Evolutionary conservation across 1,140 invertebrate genomes (phyloP), one percentile per base, ranked within the genome.

Genomic region (Adelges cooleyi): DNA sequence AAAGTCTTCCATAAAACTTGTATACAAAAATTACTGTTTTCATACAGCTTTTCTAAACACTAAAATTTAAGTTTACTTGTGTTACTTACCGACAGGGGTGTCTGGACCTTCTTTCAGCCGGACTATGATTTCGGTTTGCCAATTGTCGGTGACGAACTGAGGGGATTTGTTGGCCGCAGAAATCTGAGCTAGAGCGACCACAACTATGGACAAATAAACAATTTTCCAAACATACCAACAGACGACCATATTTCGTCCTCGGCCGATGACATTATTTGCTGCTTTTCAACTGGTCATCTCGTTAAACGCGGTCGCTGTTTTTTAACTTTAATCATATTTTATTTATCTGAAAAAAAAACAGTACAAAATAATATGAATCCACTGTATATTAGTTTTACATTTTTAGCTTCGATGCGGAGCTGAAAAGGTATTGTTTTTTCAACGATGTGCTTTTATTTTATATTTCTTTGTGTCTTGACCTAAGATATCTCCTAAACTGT

Each of bases 41-140:
- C n/a, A n/a, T n/a, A n/a, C n/a, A n/a, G n/a, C n/a, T 40, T 40
- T n/a, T 40, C 38, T 40, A 40, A 10, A 10, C 17, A 51, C 10
- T 51, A 18, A 11, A 51, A n/a, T n/a, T n/a, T n/a, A n/a, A n/a
- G n/a, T n/a, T n/a, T n/a, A 9, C n/a, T n/a, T 5, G 29, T 42
- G 5, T 1, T 17, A 76, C 85, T 83, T 77, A 90, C 89, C 89
- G 69, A 88, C 81, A 69, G 87, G 86, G 40, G 89, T 92, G 70
- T 90, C 89, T 50, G 84, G 78, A 44, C 88, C 89, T 79, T 94
- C 90, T 74, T 90, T 91, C 69, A 92, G 78, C 71, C 89, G 81
- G 69, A 92, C 79, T 65, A 94, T 86, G 69, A 94, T 92, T 80
- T 92, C 89, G 66, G 87, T 87, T 75, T 91, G 87, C 66, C 87